A percentile compares a stretch with the other conserved stretches of the same genome.
Evolutionary conservation across 2,888 invertebrate species (phyloP).

Genomic region (Cephus pulcher): DNA sequence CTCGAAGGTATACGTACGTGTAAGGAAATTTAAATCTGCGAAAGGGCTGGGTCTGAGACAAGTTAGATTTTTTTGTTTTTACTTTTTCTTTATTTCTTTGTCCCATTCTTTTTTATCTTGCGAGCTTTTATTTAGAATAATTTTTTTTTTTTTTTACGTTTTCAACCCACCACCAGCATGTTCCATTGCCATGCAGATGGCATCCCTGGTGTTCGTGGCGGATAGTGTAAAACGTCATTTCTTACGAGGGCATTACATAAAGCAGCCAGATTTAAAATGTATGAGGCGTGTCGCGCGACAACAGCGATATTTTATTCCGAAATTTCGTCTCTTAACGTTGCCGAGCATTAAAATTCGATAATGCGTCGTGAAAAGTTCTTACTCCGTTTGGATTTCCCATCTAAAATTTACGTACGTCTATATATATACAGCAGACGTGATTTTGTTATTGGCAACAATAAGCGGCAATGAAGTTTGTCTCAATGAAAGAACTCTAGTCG

Average conservation of each 20-base stretch:
- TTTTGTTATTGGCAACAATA: no score
- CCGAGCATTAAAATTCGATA: conserved; percentile 36
- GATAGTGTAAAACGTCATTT: conserved; percentile 21
- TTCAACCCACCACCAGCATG: not conserved
- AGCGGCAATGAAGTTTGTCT: no score
- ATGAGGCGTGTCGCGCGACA: conserved; percentile 24
- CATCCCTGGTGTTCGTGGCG: conserved; percentile 9
- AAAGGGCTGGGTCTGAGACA: not conserved
- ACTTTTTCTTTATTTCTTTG: not conserved
- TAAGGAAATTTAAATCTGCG: not conserved
- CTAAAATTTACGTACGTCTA: not conserved
- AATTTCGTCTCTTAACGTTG: conserved; percentile 17
- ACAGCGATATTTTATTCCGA: conserved; percentile 38
- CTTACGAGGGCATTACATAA: conserved; percentile 23
- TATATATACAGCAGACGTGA: no score
- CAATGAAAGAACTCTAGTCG: no score
- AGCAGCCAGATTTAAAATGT: conserved; percentile 33
- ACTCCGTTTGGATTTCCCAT: not conserved
- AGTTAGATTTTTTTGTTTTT: not conserved
- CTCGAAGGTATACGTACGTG: not conserved
- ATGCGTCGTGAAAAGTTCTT: conserved; percentile 17
- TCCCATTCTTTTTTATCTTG: not conserved
- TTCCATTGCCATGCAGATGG: conserved; percentile 2
- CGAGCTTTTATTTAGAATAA: not conserved
- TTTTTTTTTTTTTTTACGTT: not conserved